Evolutionary conservation across 2,888 invertebrate species (phyloP).

Genomic region (Pachliopta kotzebuea): DNA sequence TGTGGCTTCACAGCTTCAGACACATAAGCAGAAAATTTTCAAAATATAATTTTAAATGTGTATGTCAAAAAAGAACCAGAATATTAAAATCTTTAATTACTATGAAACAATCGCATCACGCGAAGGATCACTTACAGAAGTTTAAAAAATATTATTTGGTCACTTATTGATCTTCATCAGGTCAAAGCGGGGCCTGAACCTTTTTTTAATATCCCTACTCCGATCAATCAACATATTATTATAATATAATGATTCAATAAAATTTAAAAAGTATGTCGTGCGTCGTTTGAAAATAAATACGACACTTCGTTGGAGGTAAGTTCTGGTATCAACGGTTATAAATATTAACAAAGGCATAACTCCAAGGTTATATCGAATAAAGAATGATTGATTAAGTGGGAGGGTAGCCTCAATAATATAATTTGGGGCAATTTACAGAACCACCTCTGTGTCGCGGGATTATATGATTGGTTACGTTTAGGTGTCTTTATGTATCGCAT

Average conservation of each 20-base stretch:
- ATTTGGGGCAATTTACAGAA: conserved; percentile 13
- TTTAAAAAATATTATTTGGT: too few species aligned
- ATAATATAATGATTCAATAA: background rate
- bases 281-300: too few species aligned
- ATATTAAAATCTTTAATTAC: too few species aligned
- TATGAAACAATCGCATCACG: too few species aligned
- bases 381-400: background rate
- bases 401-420: conserved; percentile 8
- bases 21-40: too few species aligned
- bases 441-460: background rate
- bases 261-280: background rate
- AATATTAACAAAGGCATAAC: background rate
- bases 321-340: background rate
- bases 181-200: too few species aligned
- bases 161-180: too few species aligned
- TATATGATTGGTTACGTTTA: background rate
- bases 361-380: background rate
- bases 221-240: background rate
- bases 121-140: too few species aligned
- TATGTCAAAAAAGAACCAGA: too few species aligned
- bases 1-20: too few species aligned
- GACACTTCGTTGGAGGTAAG: background rate
- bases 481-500: background rate
- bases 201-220: too few species aligned
- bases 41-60: too few species aligned